Base-by-base conservation (phyloP, 35 echinoderm and acorn worm species). In the Apostichopus japonicus region DNA sequence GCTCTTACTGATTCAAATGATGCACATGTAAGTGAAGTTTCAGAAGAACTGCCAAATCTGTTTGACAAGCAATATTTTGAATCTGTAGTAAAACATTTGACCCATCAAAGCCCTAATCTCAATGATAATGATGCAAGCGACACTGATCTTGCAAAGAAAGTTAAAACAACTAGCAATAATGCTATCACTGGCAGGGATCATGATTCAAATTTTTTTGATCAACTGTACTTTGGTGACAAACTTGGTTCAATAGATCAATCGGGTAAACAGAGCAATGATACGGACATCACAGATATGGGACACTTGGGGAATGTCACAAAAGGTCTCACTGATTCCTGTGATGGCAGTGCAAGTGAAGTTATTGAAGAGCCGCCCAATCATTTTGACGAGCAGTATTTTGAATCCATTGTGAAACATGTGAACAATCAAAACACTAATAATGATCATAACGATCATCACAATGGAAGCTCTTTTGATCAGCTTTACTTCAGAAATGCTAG, bases 21-120 rank as follows among this genome's bases (percentile, higher is more conserved):
- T 73, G 71, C 16, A 2, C 54, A 7, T 17, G 14, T 7, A 0
- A 5, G n/a, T 57, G 81, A 84, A 22, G 71, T 75, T 21, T n/a
- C 71, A 75, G 54, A 84, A 57, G 53, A 86, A 54, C 62, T 65
- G 11, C 25, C 93, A 6, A 93, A 89, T 96, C 73, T 87, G 82
- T 92, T 96, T 92, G 92, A 96, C 80, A 73, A 89, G 21, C 95
- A 96, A 21, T 96, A 94, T 58, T 96, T 96, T 94, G 82, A 56
- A 79, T 25, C 63, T 87, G 65, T 65, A 80, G 61, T 72, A 56
- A 72, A 44, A 0, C 81, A 57, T 6, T n/a, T 84, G 15, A 84
- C 81, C 0, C 17, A 84, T 84, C 81, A 84, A 84, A 24, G 6
- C 22, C 5, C 4, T 58, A 23, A 24, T 57, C 55, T 23, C 54